Percentiles rank a stretch among this genome's conserved stretches.
phyloP scores from a whole-genome alignment of 2,888 invertebrate species.

The Chirona hameri region DNA sequence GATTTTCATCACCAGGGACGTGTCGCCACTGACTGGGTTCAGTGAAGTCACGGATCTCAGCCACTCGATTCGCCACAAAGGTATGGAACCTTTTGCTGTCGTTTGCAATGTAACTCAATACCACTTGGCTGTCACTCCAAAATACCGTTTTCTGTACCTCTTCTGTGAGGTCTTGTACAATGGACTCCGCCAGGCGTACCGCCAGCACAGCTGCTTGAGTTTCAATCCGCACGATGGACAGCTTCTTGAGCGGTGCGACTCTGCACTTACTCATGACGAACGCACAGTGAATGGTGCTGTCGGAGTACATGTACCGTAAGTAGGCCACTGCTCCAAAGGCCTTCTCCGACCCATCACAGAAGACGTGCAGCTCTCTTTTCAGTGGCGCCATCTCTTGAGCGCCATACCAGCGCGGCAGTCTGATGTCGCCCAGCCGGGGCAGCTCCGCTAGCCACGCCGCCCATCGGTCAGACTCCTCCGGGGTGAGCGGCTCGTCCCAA shows the following conservation, averaged over 20 bases:
- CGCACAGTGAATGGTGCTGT: not conserved
- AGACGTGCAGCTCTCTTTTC: not conserved
- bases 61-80: conserved; percentile 27
- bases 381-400: not conserved
- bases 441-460: not conserved
- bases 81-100: conserved; percentile 30
- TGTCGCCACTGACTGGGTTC: not conserved
- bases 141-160: not conserved
- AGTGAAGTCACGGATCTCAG: conserved; percentile 12
- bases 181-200: not conserved
- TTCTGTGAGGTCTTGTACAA: not conserved
- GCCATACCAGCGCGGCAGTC: not conserved
- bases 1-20: not conserved
- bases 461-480: not conserved
- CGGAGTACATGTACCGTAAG: not conserved
- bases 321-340: not conserved
- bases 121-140: conserved; percentile 23
- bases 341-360: not conserved
- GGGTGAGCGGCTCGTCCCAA: not conserved
- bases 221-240: not conserved
- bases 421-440: not conserved
- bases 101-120: not conserved
- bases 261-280: not conserved
- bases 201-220: not conserved
- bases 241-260: not conserved